Conservation (phyloP, 2,888 invertebrate species). For the Lithophane leautieri region DNA sequence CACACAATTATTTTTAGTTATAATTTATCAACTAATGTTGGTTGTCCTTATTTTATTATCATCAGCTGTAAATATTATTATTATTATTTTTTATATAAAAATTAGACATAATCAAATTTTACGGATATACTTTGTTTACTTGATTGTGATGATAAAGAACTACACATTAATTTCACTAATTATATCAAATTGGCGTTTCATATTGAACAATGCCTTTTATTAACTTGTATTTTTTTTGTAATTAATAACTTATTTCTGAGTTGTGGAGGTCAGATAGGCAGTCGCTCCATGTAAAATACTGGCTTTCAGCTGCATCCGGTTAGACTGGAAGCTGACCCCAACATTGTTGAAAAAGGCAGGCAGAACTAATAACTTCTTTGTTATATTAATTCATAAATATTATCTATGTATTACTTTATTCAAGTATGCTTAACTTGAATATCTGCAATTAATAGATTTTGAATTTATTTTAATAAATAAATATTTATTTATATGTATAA, state of each 20-base stretch:
- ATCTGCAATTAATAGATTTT: background rate
- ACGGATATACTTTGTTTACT: background rate
- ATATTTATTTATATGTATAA: background rate
- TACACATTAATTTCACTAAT: background rate
- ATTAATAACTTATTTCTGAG: background rate
- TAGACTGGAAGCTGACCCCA: no score
- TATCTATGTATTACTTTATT: background rate
- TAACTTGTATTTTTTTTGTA: background rate
- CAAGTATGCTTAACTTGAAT: conserved; percentile 5
- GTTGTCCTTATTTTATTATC: background rate
- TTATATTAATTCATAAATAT: no score
- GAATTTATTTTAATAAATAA: background rate
- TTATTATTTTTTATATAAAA: background rate
- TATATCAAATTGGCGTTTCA: background rate
- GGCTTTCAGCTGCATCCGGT: no score
- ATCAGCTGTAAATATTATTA: background rate
- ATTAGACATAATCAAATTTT: background rate
- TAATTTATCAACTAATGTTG: conserved; percentile 5
- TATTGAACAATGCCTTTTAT: no score
- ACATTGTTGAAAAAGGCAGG: no score
- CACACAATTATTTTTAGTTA: background rate
- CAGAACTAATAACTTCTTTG: background rate
- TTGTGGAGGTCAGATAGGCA: no score
- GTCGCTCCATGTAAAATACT: no score
- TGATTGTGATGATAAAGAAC: background rate